These are phyloP conservation scores for Stenurella melanura DNA, from an alignment of 2,888 invertebrate genomes.

Conservation along the genomic window DNA sequence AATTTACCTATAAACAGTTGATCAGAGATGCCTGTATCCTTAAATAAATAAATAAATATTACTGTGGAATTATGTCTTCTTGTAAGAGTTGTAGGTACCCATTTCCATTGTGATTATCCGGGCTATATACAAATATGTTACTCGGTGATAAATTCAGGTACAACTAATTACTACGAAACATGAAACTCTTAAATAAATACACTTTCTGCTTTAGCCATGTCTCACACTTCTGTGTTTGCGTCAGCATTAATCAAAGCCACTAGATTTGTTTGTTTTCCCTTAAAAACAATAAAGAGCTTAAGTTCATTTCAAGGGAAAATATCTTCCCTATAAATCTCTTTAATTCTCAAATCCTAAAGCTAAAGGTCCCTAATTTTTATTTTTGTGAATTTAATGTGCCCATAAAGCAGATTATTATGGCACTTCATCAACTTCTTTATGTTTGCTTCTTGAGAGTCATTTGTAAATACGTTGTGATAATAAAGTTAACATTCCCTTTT, in stretches of 20 bases:
- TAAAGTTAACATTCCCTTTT: not conserved
- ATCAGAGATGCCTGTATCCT: too few species aligned
- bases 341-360: conserved; percentile 1
- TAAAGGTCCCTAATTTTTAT: conserved; percentile 11
- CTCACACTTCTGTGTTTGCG: not conserved
- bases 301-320: not conserved
- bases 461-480: not conserved
- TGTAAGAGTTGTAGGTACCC: too few species aligned
- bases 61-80: too few species aligned
- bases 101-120: too few species aligned
- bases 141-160: too few species aligned
- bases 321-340: conserved; percentile 12
- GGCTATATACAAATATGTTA: too few species aligned
- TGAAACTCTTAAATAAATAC: too few species aligned
- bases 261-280: not conserved
- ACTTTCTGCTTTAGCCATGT: too few species aligned
- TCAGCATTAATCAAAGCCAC: not conserved
- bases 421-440: conserved; percentile 3
- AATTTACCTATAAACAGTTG: too few species aligned
- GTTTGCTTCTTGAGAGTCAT: not conserved
- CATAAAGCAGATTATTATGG: not conserved
- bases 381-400: not conserved
- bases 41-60: too few species aligned
- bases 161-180: too few species aligned
- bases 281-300: not conserved